Conservation (phyloP, 2,113 vertebrate genomes). For the Heteronetta atricapilla region DNA sequence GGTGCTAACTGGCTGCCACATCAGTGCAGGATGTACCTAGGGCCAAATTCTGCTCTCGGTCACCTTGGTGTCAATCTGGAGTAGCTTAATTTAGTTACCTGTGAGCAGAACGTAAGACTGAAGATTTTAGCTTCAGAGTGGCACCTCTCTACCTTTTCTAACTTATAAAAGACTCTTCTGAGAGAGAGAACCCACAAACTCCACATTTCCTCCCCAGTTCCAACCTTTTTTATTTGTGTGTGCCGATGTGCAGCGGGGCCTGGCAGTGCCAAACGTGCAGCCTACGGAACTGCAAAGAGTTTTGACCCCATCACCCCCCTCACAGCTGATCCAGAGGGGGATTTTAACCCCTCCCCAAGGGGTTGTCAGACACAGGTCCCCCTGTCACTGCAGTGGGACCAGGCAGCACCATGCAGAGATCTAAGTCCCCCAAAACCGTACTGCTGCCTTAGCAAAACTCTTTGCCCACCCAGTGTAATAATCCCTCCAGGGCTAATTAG, state of each 20-base stretch:
- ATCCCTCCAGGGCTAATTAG: neutral
- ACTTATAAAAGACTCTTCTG: neutral
- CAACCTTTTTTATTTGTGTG: neutral
- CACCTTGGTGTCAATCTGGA: neutral
- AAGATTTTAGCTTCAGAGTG: neutral
- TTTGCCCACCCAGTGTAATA: neutral
- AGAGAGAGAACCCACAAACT: neutral
- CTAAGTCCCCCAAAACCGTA: neutral
- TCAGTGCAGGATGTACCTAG: rapidly evolving
- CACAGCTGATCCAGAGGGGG: no score
- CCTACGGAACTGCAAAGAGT: neutral
- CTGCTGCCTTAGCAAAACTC: neutral
- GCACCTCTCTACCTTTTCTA: neutral
- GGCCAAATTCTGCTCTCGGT: neutral
- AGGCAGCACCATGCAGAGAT: neutral
- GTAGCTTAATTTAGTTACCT: neutral
- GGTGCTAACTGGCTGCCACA: neutral
- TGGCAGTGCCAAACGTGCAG: neutral
- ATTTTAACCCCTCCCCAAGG: no score
- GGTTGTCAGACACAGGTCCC: neutral
- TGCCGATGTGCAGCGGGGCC: neutral
- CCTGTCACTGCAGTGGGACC: rapidly evolving
- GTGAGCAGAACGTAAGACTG: neutral
- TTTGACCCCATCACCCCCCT: neutral
- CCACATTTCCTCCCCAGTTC: neutral